Evolutionary conservation across 2,888 invertebrate genomes (phyloP).

Genomic region (Epirrhoe tristata): DNA sequence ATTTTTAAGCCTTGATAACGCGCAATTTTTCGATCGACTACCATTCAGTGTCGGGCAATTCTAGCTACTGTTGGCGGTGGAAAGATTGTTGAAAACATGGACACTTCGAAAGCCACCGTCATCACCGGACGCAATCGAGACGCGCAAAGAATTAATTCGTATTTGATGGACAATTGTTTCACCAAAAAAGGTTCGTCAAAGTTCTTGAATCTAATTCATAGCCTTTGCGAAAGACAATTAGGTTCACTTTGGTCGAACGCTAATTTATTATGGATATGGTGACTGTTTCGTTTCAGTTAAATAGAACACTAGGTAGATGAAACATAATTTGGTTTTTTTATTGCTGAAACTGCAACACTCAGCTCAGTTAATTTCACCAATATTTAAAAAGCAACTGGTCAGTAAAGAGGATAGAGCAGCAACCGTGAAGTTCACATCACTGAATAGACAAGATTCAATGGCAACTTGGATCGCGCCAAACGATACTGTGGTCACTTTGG

Average conservation of each 20-base stretch:
- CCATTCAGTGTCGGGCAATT: conserved; percentile 70
- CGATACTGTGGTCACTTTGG: conserved; percentile 55
- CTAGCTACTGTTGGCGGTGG: conserved; percentile 75
- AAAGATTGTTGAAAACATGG: conserved; percentile 77
- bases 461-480: conserved; percentile 67
- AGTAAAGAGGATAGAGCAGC: conserved; percentile 44
- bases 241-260: conserved; percentile 50
- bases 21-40: conserved; percentile 59
- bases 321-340: neutral
- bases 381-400: conserved; percentile 14
- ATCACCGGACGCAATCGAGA: conserved; percentile 79
- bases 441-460: conserved; percentile 76
- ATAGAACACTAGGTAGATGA: conserved; percentile 12
- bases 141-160: conserved; percentile 81
- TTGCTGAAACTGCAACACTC: conserved; percentile 16
- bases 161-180: conserved; percentile 78
- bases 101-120: conserved; percentile 78
- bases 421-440: conserved; percentile 72
- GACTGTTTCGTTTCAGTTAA: conserved; percentile 17
- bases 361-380: conserved; percentile 17
- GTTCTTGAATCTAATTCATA: conserved; percentile 59
- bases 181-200: conserved; percentile 68
- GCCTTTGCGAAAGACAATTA: conserved; percentile 50
- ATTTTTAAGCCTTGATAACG: conserved; percentile 62
- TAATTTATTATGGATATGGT: conserved; percentile 37